Conservation (phyloP, 30 jellyfish, hydroid and myxozoan genomes). For the Hydractinia symbiolongicarpus region DNA sequence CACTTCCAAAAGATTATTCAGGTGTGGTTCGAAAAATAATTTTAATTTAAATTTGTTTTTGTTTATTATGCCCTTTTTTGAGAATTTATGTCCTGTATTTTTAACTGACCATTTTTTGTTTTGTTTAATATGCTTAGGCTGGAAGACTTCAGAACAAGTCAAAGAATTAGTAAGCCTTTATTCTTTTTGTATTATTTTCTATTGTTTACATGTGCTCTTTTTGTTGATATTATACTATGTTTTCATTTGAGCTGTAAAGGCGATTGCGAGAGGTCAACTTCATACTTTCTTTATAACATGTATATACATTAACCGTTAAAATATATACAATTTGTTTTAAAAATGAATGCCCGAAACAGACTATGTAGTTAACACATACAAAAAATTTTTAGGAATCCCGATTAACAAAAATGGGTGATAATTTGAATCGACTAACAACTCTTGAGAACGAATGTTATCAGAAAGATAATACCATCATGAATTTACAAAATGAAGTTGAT, state of each 20-base stretch:
- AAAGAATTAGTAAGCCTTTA: conserved; percentile 8
- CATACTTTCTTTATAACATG: neutral
- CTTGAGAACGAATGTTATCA: conserved; percentile 70
- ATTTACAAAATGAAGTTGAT: conserved; percentile 52
- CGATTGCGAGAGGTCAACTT: neutral
- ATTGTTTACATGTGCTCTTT: too few species aligned
- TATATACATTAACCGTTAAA: neutral
- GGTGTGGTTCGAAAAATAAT: neutral
- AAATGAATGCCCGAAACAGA: neutral
- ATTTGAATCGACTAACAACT: conserved; percentile 60
- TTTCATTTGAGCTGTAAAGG: too few species aligned
- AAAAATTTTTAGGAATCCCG: conserved; percentile 45
- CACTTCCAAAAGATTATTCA: conserved; percentile 1
- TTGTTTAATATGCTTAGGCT: neutral
- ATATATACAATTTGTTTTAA: neutral
- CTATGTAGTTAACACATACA: neutral
- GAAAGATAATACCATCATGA: conserved; percentile 54
- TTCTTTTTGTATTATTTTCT: neutral
- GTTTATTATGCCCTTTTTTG: neutral
- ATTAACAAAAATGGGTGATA: conserved; percentile 69
- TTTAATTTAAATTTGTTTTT: neutral
- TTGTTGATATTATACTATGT: too few species aligned
- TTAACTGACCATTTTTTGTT: neutral
- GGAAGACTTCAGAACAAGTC: conserved; percentile 21
- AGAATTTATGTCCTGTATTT: neutral